These are phyloP conservation scores for Branchellion lobata DNA, from an alignment of 2,888 invertebrate species.

Conservation along the genomic window DNA sequence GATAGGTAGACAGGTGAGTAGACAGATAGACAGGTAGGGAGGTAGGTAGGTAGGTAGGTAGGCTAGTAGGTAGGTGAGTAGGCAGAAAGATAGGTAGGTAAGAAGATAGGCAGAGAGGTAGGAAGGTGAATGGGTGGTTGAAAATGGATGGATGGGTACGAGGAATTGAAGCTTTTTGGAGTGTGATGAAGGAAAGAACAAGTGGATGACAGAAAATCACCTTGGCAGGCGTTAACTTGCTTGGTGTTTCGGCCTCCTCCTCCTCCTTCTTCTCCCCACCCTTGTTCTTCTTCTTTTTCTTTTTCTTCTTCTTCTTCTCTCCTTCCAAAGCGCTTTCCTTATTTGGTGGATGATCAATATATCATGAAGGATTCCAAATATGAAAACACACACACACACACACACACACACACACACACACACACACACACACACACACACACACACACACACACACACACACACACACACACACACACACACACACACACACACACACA, in stretches of 20 bases:
- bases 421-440: conserved; percentile 27
- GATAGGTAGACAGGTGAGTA: too few species aligned
- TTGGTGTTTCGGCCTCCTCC: background rate
- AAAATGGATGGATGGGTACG: too few species aligned
- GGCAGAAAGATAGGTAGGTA: too few species aligned
- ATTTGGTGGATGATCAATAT: background rate
- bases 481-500: conserved; percentile 22
- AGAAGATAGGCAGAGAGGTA: too few species aligned
- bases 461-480: conserved; percentile 16
- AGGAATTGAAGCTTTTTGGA: too few species aligned
- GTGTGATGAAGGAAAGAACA: too few species aligned
- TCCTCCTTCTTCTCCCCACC: background rate
- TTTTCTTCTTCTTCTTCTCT: conserved; percentile 15
- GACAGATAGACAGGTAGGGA: too few species aligned
- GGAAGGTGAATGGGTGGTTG: too few species aligned
- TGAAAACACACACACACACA: background rate
- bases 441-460: conserved; percentile 10
- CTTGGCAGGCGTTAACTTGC: background rate
- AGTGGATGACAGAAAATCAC: too few species aligned
- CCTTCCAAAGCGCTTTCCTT: background rate
- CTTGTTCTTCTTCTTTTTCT: conserved; percentile 25
- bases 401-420: conserved; percentile 15
- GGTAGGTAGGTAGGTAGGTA: too few species aligned
- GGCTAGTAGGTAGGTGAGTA: too few species aligned
- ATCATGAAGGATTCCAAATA: background rate